These are phyloP conservation scores for Hetaerina titia DNA, from an alignment of 2,888 invertebrate species.

Conservation along the genomic window DNA sequence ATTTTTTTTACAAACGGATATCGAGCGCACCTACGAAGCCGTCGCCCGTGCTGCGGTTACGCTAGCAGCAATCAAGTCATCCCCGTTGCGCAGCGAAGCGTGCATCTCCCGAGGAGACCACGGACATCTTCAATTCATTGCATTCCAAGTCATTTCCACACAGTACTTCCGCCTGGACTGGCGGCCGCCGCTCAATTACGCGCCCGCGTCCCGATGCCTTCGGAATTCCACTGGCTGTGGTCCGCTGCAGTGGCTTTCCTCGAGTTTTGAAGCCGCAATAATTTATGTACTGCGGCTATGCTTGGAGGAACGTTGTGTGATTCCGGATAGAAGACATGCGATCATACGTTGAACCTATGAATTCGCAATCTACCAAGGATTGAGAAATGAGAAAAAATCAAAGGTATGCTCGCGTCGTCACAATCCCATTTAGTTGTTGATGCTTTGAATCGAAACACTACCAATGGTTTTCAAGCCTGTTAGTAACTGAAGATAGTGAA, in stretches of 20 bases:
- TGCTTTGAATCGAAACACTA: no score
- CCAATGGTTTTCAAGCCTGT: no score
- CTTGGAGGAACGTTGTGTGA: not conserved
- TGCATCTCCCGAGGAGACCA: not conserved
- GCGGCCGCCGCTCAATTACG: not conserved
- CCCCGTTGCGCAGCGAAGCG: not conserved
- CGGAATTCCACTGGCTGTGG: not conserved
- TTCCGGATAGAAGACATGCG: not conserved
- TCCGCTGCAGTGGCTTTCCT: not conserved
- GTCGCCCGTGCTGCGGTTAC: not conserved
- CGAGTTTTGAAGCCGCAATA: not conserved
- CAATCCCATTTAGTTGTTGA: no score
- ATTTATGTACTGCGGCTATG: not conserved
- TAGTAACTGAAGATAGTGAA: no score
- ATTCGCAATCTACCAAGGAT: no score
- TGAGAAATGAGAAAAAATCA: no score
- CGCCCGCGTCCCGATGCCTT: not conserved
- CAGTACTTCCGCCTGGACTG: not conserved
- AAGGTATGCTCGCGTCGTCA: no score
- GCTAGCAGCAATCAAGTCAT: not conserved
- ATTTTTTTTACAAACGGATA: not conserved
- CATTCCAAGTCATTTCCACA: not conserved
- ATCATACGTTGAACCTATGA: not conserved
- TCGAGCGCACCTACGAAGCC: not conserved
- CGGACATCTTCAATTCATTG: not conserved